Conservation (phyloP, 1,140 invertebrate species). For the Marisa cornuarietis region DNA sequence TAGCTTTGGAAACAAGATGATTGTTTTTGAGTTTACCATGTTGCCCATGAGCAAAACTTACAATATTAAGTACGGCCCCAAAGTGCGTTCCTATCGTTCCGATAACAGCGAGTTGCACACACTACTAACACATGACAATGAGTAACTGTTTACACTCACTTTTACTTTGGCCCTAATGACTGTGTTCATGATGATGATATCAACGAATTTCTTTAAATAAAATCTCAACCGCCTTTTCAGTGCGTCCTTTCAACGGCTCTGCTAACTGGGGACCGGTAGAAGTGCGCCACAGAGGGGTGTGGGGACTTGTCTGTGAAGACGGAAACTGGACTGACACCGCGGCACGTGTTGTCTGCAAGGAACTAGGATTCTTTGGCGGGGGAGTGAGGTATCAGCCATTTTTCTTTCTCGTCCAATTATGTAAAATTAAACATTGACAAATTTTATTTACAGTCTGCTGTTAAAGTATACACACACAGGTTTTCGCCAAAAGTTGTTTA, state of each 20-base stretch:
- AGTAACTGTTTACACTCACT: too few species aligned
- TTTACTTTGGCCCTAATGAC: not conserved
- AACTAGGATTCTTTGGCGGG: conserved; percentile 29
- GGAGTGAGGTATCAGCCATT: conserved; percentile 2
- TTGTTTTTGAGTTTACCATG: not conserved
- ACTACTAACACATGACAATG: too few species aligned
- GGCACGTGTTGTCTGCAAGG: conserved; percentile 41
- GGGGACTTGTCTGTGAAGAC: conserved; percentile 47
- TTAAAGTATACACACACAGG: not conserved
- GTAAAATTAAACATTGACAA: not conserved
- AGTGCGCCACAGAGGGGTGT: conserved; percentile 37
- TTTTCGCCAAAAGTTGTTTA: not conserved
- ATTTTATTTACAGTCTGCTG: not conserved
- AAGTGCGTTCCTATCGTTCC: not conserved
- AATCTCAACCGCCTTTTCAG: conserved; percentile 32
- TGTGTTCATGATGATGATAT: too few species aligned
- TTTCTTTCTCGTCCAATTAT: not conserved
- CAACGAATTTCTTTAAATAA: too few species aligned
- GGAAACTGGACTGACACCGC: conserved; percentile 49
- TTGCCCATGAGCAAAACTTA: not conserved
- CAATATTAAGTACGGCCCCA: not conserved
- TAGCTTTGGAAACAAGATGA: not conserved
- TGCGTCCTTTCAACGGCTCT: conserved; percentile 34
- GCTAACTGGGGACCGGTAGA: conserved; percentile 40
- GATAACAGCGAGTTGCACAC: not conserved